Conservation (phyloP, 1,140 invertebrate genomes). For the Drosophila bocki region DNA sequence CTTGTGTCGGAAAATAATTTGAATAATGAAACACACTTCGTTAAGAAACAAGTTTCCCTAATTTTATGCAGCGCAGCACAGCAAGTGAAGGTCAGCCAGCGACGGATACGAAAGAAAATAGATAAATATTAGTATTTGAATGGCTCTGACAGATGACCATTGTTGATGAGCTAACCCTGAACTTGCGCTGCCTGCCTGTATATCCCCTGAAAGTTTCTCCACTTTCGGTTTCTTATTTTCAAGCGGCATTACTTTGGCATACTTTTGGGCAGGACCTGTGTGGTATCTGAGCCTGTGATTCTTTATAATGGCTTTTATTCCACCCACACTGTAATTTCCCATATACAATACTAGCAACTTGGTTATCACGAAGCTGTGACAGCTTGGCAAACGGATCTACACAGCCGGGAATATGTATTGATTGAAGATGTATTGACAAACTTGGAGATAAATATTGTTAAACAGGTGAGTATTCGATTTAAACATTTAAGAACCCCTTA, state of each 20-base stretch:
- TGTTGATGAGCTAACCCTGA: slow-evolving; percentile 30
- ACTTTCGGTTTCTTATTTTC: slow-evolving; percentile 43
- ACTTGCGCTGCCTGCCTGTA: slow-evolving; percentile 4
- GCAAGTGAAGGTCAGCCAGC: slow-evolving; percentile 50
- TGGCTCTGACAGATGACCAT: slow-evolving; percentile 9
- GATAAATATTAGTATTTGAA: slow-evolving; percentile 11
- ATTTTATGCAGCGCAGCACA: slow-evolving; percentile 30
- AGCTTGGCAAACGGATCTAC: slow-evolving; percentile 2
- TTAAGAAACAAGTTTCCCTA: slow-evolving; percentile 49
- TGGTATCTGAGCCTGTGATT: neutral
- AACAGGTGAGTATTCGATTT: neutral
- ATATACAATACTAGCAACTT: slow-evolving; percentile 4
- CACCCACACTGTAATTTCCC: neutral
- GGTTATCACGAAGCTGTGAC: neutral
- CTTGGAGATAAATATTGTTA: neutral
- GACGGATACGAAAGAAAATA: slow-evolving; percentile 4
- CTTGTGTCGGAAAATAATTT: neutral
- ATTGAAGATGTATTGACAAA: neutral
- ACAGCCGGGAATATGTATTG: neutral
- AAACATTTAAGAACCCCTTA: neutral
- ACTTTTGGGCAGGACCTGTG: neutral
- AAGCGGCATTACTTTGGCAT: slow-evolving; percentile 1
- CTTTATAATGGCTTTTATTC: neutral
- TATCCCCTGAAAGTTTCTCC: neutral
- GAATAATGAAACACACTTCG: slow-evolving; percentile 4